Conservation (phyloP, 2,113 vertebrate genomes). For the Dipodomys spectabilis region DNA sequence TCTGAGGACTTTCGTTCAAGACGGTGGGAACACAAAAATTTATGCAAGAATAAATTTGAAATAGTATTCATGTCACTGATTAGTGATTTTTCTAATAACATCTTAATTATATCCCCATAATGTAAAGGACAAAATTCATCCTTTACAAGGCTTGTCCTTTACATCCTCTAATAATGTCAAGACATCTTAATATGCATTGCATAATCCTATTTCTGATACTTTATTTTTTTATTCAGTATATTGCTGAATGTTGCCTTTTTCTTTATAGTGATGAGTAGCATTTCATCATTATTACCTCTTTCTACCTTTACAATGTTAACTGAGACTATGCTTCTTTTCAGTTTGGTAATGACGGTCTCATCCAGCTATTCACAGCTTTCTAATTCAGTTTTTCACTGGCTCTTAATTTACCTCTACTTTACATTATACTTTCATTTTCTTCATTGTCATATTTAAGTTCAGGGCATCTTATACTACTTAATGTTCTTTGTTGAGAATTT, state of each 20-base stretch:
- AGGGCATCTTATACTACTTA: neutral
- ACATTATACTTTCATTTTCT: neutral
- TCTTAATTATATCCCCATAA: neutral
- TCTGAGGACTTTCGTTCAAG: too few relatives aligned
- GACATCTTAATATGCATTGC: neutral
- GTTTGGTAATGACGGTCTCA: neutral
- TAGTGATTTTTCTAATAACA: slow-evolving; percentile 21
- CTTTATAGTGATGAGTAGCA: neutral
- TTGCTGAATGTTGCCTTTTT: neutral
- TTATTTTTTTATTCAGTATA: neutral
- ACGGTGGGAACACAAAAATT: neutral
- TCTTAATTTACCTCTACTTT: neutral
- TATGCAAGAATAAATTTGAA: neutral
- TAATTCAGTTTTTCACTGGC: neutral
- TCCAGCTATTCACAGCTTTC: neutral
- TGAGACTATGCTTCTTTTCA: neutral
- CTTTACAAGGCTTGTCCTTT: neutral
- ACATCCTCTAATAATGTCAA: neutral
- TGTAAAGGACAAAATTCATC: neutral
- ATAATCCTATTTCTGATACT: neutral
- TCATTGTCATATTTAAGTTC: neutral
- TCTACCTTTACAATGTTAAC: neutral
- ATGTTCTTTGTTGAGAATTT: neutral
- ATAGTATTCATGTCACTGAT: neutral
- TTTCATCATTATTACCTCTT: neutral